phyloP scores from a whole-genome alignment of 2,888 invertebrate species.

The Asteroscopus sphinx region DNA sequence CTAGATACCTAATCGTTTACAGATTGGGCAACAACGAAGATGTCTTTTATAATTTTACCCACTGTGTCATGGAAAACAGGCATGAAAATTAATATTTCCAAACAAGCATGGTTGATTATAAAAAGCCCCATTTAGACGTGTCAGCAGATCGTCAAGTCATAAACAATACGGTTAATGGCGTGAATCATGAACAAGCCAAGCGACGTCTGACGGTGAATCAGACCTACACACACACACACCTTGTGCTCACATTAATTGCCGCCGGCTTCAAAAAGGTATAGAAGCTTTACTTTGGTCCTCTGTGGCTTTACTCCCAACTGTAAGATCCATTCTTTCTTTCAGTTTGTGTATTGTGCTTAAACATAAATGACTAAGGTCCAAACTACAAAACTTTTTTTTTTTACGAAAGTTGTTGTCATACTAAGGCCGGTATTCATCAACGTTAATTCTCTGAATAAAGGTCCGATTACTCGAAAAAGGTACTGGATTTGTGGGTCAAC shows the following conservation, averaged over 20 bases:
- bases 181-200: slow-evolving; percentile 52
- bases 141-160: slow-evolving; percentile 41
- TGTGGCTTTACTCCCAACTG: no score
- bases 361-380: no score
- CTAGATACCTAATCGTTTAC: background rate
- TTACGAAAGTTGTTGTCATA: no score
- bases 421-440: no score
- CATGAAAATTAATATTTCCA: slow-evolving; percentile 25
- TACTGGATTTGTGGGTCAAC: no score
- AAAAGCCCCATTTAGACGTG: slow-evolving; percentile 41
- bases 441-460: no score
- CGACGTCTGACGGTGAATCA: slow-evolving; percentile 50
- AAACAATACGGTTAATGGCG: slow-evolving; percentile 49
- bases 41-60: slow-evolving; percentile 12
- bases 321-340: no score
- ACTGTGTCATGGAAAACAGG: slow-evolving; percentile 20
- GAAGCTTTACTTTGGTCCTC: slow-evolving; percentile 6
- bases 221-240: slow-evolving; percentile 20
- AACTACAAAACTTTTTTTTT: no score
- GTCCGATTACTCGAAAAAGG: no score
- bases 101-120: slow-evolving; percentile 27
- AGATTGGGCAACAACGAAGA: background rate
- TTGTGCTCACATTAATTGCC: slow-evolving; percentile 12
- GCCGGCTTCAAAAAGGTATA: background rate
- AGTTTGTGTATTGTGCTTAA: no score